phyloP scores from a whole-genome alignment of 2,113 vertebrate genomes.

The Actinemys pallida region DNA sequence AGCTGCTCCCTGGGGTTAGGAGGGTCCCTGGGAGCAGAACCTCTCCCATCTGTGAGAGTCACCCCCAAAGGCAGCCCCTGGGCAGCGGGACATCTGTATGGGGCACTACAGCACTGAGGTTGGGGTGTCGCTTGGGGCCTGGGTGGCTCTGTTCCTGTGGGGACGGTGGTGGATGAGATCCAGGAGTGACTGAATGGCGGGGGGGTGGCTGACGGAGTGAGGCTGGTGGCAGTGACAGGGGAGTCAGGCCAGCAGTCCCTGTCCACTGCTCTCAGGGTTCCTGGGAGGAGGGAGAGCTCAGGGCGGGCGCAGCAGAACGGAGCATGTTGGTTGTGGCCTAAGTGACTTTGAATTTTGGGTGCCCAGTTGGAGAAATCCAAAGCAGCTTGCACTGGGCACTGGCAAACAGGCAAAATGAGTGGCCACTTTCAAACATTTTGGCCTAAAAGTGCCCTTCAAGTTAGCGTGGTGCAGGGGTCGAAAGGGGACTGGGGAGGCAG shows the following conservation, averaged over 20 bases:
- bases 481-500: not conserved
- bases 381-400: not conserved
- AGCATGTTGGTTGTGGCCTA: too few relatives aligned
- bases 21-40: not conserved
- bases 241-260: not conserved
- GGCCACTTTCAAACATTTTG: not conserved
- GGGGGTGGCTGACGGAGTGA: too few relatives aligned
- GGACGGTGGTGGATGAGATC: not conserved
- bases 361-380: not conserved
- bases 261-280: not conserved
- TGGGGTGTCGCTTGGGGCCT: not conserved
- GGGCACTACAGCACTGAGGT: not conserved
- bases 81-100: not conserved
- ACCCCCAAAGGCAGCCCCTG: not conserved
- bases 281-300: not conserved
- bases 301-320: not conserved
- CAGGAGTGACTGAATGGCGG: not conserved
- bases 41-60: not conserved
- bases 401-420: not conserved
- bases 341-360: not conserved
- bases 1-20: not conserved
- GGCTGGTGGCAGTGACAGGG: not conserved
- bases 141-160: not conserved
- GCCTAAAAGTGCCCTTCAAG: not conserved
- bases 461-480: not conserved